Evolutionary conservation across 2,113 vertebrate species (phyloP).

Genomic region (Melanocharis versteri): DNA sequence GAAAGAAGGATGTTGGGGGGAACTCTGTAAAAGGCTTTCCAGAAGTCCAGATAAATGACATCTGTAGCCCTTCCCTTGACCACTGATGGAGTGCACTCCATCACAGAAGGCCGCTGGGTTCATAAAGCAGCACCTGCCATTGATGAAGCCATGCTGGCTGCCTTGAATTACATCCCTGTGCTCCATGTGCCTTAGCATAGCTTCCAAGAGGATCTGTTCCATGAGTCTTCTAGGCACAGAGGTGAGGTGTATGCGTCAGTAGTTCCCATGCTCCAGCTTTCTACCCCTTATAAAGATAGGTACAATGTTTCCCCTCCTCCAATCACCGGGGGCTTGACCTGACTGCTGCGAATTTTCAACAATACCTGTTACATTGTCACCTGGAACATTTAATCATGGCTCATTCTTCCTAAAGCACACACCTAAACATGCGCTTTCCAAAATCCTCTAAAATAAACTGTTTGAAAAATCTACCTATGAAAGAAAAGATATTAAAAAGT

Average conservation of each 20-base stretch:
- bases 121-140: not conserved
- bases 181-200: not conserved
- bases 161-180: not conserved
- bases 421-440: not conserved
- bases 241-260: not conserved
- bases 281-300: not conserved
- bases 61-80: not conserved
- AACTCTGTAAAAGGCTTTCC: not conserved
- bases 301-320: not conserved
- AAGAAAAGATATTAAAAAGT: not conserved
- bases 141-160: rapidly evolving
- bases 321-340: not conserved
- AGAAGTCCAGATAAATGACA: not conserved
- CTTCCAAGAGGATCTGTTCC: not conserved
- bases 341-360: not conserved
- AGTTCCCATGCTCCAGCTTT: not conserved
- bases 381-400: not conserved
- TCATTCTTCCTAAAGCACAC: not conserved
- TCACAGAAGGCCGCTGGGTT: not conserved
- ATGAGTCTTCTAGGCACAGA: not conserved
- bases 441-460: not conserved
- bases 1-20: not conserved
- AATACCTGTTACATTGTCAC: not conserved
- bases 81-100: not conserved
- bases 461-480: not conserved